Percentiles rank a stretch among this genome's conserved stretches.
These are phyloP conservation scores for Mugil cephalus DNA, from an alignment of 2,113 vertebrate genomes.

Conservation along the genomic window DNA sequence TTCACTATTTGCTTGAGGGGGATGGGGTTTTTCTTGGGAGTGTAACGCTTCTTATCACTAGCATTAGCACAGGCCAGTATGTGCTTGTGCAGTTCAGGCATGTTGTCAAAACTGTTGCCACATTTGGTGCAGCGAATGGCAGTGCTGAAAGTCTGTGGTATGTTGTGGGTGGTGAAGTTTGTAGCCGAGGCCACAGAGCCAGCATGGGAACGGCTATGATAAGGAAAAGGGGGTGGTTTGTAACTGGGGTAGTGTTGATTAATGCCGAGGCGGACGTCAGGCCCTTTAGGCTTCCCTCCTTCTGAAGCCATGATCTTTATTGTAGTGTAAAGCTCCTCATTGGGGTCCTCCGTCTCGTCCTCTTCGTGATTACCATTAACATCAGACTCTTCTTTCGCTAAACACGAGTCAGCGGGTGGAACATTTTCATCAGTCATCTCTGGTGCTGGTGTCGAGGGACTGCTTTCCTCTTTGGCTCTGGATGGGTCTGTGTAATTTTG, in stretches of 20 bases:
- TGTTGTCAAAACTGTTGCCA: slow-evolving; percentile 97
- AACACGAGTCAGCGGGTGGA: slow-evolving; percentile 34
- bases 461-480: slow-evolving; percentile 77
- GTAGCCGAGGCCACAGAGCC: slow-evolving; percentile 93
- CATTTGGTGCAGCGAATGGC: slow-evolving; percentile 99
- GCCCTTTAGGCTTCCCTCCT: slow-evolving; percentile 91
- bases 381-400: slow-evolving; percentile 63
- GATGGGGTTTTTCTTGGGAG: slow-evolving; percentile 98
- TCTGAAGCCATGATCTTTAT: slow-evolving; percentile 99
- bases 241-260: slow-evolving; percentile 99
- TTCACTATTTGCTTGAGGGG: slow-evolving; percentile 93
- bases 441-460: slow-evolving; percentile 53
- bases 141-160: slow-evolving; percentile 97
- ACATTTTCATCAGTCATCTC: slow-evolving; percentile 56
- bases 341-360: slow-evolving; percentile 90
- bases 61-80: slow-evolving; percentile 95
- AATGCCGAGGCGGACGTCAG: slow-evolving; percentile 95
- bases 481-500: slow-evolving; percentile 96
- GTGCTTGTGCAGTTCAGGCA: slow-evolving; percentile 97
- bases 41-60: slow-evolving; percentile 97
- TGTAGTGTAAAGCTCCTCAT: slow-evolving; percentile 97
- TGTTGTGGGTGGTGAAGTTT: slow-evolving; percentile 98
- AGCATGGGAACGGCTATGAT: slow-evolving; percentile 94
- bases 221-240: slow-evolving; percentile 97
- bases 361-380: slow-evolving; percentile 78